Base-by-base conservation (phyloP, 2,113 vertebrate genomes). In the Cephalophus harveyi region DNA sequence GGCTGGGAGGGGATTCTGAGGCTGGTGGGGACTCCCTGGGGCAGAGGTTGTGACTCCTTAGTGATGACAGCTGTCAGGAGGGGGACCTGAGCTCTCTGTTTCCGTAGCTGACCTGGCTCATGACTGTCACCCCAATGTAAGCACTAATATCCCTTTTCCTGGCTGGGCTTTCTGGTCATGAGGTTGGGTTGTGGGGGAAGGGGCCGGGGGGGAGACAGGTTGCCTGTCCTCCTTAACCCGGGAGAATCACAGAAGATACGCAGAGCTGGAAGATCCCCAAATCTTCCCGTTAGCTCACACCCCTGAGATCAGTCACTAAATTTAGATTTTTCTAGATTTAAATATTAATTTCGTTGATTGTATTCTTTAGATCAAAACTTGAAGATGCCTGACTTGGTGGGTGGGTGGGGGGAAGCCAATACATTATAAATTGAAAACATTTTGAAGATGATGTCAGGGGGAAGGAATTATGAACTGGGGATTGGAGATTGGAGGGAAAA, bases 281-380 rank as follows among this genome's bases (percentile, higher is more conserved):
- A 13, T 67, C 62, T 57, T 64, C 62, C 87, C 8, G 12, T 16
- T 43, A 30, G n/a, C 36, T 46, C 85, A 43, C n/a, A 67, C 79
- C 81, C 64, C 78, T 23, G 60, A 57, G 30, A 71, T 62, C 79
- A 82, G 60, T 27, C 40, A 78, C 82, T 83, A 89, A 11, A 78
- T 67, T 62, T 36, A 87, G 89, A 59, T 50, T 87, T 94, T 88
- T 27, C 46, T 81, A 57, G 71, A 93, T 94, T 97, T 83, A 97
- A 97, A 89, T 95, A 93, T 96, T 96, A 94, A 97, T 94, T 91
- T 57, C 48, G 83, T 92, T 94, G 98, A 97, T 93, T 87, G 96
- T 83, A 62, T 96, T 90, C 88, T 87, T 96, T 90, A 97, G 94
- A 95, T 95, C 95, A 54, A 95, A 96, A 95, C 87, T 89, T 30